These are phyloP conservation scores for Trachelus tabidus DNA, from an alignment of 2,888 invertebrate genomes.

Conservation along the genomic window DNA sequence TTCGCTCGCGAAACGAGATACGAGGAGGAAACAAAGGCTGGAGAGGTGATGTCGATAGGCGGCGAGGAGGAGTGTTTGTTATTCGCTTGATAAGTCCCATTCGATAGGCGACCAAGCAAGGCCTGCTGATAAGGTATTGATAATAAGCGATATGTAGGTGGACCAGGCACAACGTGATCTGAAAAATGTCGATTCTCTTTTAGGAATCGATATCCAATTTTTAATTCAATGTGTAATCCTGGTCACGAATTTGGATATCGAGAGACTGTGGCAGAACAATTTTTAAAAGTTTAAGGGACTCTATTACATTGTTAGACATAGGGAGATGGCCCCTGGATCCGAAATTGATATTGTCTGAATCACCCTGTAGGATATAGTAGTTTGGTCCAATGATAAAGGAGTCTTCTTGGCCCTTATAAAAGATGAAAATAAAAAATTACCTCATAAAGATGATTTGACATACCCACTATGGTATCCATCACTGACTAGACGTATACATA, in stretches of 20 bases:
- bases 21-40: background rate
- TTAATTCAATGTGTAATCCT: background rate
- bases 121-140: slow-evolving; percentile 22
- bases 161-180: background rate
- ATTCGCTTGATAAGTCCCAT: slow-evolving; percentile 30
- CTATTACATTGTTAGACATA: background rate
- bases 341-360: background rate
- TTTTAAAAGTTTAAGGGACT: background rate
- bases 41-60: slow-evolving; percentile 4
- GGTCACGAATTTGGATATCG: background rate
- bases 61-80: slow-evolving; percentile 1
- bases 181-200: background rate
- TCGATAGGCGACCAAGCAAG: slow-evolving; percentile 24
- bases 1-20: background rate
- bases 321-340: background rate
- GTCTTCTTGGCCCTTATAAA: background rate
- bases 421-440: background rate
- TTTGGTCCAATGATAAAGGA: background rate
- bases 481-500: background rate
- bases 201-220: background rate
- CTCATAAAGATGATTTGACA: background rate
- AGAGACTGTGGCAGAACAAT: background rate
- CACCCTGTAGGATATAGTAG: background rate
- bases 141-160: slow-evolving; percentile 14
- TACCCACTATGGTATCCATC: background rate